Percentiles rank a stretch among this genome's conserved stretches.
These are phyloP conservation scores for Pangasianodon gigas DNA, from an alignment of 2,113 vertebrate genomes.

Conservation along the genomic window DNA sequence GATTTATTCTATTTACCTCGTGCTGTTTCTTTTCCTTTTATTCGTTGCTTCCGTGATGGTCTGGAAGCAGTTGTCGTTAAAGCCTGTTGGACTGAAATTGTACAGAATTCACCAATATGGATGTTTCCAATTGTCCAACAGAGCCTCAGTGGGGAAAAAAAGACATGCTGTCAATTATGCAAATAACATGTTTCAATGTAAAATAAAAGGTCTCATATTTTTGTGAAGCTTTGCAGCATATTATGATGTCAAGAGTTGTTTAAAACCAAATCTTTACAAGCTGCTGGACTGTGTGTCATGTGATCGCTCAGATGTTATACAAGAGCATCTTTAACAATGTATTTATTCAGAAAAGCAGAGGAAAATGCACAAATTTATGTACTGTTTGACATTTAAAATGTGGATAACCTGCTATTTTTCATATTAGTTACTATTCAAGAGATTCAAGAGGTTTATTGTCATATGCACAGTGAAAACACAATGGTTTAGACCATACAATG, in stretches of 20 bases:
- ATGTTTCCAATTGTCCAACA: background rate
- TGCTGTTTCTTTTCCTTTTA: background rate
- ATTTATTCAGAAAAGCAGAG: background rate
- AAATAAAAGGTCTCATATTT: constrained; percentile 12
- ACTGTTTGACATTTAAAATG: background rate
- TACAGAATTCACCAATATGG: background rate
- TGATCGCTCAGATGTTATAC: background rate
- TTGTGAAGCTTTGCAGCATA: background rate
- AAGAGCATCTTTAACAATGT: background rate
- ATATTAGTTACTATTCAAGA: background rate
- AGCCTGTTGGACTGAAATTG: background rate
- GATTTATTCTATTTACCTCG: background rate
- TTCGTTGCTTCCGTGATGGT: background rate
- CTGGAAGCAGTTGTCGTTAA: background rate
- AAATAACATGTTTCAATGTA: background rate
- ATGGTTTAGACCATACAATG: no score
- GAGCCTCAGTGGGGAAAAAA: background rate
- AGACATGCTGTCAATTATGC: background rate
- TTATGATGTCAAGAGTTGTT: background rate
- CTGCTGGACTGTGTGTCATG: background rate
- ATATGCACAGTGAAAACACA: no score
- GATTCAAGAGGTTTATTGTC: no score
- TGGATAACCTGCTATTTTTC: background rate
- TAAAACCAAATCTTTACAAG: constrained; percentile 11
- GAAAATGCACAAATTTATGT: background rate